Conservation (phyloP, 2,888 invertebrate genomes). For the Invenusta paracnida region DNA sequence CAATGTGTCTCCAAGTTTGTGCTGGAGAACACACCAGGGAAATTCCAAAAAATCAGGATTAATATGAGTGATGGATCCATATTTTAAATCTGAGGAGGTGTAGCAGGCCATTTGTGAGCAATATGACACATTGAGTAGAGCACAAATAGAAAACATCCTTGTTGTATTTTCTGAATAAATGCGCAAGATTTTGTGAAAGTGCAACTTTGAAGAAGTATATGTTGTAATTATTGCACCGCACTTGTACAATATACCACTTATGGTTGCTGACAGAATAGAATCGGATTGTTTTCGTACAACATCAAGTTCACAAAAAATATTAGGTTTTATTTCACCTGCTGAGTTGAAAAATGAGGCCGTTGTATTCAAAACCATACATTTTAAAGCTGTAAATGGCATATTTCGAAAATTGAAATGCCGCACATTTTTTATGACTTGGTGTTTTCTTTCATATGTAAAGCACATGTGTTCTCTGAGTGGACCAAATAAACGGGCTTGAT, state of each 20-base stretch:
- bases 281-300: neutral
- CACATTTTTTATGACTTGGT: conserved; percentile 8
- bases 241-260: neutral
- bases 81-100: neutral
- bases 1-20: too few species aligned
- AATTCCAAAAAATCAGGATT: neutral
- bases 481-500: neutral
- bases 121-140: neutral
- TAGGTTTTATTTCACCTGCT: neutral
- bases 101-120: neutral
- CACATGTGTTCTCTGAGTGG: neutral
- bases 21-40: neutral
- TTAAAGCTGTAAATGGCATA: neutral
- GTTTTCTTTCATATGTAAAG: neutral
- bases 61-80: neutral
- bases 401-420: neutral
- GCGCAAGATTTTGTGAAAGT: neutral
- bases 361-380: neutral
- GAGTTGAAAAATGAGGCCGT: neutral
- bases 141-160: neutral
- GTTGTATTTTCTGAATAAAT: neutral
- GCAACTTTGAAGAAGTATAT: neutral
- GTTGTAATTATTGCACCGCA: neutral
- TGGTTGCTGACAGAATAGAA: neutral
- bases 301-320: neutral